Percentiles rank a stretch among this genome's conserved stretches.
Conservation (phyloP, 2,113 vertebrate species). For the Eulemur macaco region DNA sequence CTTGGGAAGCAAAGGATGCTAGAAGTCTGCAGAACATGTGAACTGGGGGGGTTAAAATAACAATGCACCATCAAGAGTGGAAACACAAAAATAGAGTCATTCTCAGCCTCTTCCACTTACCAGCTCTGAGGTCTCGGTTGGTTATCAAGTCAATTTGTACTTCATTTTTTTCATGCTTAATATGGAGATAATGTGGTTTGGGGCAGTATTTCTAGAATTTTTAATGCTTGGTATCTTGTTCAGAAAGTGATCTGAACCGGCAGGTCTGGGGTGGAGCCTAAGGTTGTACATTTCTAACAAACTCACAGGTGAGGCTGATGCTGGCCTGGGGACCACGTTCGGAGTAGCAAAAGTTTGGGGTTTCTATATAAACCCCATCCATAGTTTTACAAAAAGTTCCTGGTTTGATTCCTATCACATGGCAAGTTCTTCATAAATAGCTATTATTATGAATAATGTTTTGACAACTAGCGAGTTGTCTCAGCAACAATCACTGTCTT, state of each 20-base stretch:
- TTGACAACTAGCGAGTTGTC: neutral
- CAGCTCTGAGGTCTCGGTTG: neutral
- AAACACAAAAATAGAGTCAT: neutral
- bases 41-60: neutral
- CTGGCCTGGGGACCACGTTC: neutral
- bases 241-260: neutral
- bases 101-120: neutral
- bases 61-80: fast-evolving
- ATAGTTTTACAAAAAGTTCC: neutral
- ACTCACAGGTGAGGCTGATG: neutral
- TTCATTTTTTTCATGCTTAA: neutral
- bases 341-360: neutral
- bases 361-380: neutral
- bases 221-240: neutral
- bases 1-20: neutral
- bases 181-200: neutral
- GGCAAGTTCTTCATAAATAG: neutral
- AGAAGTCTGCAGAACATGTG: neutral
- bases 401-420: neutral
- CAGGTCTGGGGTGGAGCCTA: neutral
- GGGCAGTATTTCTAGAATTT: neutral
- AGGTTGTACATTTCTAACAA: neutral
- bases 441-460: neutral
- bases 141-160: neutral
- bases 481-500: neutral